Conservation (phyloP, 2,797 vertebrate species). For the Buphagus erythrorhynchus region DNA sequence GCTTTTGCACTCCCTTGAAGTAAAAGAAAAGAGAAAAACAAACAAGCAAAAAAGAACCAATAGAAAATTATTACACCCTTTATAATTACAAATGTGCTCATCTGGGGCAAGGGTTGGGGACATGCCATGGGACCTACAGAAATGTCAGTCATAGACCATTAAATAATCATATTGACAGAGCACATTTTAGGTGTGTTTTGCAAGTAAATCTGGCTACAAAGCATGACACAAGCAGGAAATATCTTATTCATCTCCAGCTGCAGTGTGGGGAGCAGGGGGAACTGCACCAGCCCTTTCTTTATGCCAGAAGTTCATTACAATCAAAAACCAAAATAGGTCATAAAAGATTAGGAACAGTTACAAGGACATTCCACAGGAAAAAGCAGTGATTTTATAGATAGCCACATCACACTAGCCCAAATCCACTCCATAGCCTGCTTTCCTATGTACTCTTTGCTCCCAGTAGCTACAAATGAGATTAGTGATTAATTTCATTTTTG, state of each 20-base stretch:
- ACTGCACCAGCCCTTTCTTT: background rate
- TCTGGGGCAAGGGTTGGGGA: background rate
- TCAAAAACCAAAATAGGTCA: background rate
- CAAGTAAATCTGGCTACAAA: background rate
- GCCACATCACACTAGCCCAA: background rate
- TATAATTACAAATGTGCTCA: background rate
- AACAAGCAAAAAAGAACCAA: background rate
- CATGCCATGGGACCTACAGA: background rate
- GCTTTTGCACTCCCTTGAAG: background rate
- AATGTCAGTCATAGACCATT: background rate
- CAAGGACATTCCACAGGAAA: background rate
- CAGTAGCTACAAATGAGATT: conserved; percentile 2
- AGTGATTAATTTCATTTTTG: conserved; percentile 48
- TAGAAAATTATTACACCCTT: background rate
- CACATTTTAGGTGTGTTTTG: background rate
- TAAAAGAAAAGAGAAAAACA: too few species aligned
- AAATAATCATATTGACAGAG: background rate
- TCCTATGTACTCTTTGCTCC: background rate
- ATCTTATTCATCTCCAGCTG: background rate
- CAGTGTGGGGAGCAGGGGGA: background rate
- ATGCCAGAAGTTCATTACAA: background rate
- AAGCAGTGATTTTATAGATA: background rate
- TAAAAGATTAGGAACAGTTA: background rate
- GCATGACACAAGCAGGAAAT: background rate
- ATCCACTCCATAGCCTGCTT: background rate